Evolutionary conservation across 1,140 invertebrate species (phyloP).

Genomic region (Eumaeus atala): DNA sequence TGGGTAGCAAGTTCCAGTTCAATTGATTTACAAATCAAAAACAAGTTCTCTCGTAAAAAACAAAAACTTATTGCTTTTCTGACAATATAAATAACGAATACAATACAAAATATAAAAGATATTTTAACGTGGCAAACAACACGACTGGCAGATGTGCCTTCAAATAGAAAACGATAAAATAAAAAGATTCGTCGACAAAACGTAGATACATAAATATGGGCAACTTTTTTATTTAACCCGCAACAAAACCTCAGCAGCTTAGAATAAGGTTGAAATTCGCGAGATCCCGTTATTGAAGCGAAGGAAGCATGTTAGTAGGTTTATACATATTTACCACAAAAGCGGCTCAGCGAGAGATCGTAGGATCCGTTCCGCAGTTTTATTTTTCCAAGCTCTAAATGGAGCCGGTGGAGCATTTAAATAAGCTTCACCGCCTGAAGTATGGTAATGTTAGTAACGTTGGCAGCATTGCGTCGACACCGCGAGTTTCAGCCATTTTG

Average conservation of each 20-base stretch:
- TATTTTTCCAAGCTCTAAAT: conserved; percentile 74
- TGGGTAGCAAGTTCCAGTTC: not conserved
- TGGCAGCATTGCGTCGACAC: conserved; percentile 37
- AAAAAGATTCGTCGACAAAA: conserved; percentile 70
- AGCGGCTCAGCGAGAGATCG: conserved; percentile 69
- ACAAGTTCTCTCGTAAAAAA: not conserved
- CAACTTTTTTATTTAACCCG: conserved; percentile 31
- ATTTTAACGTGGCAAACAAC: conserved; percentile 55
- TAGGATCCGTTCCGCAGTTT: conserved; percentile 67
- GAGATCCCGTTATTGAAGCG: not conserved
- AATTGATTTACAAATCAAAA: not conserved
- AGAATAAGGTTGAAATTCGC: conserved; percentile 40
- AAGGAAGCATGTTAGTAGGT: conserved; percentile 40
- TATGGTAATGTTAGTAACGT: conserved; percentile 72
- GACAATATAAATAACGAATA: conserved; percentile 1
- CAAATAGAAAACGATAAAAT: conserved; percentile 71
- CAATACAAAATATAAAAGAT: conserved; percentile 38
- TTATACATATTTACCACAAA: conserved; percentile 74
- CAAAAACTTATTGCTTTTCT: conserved; percentile 1
- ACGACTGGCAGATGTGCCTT: conserved; percentile 63
- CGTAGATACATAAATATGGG: conserved; percentile 60
- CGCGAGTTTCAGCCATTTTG: conserved; percentile 52
- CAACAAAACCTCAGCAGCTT: not conserved
- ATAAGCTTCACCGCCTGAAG: conserved; percentile 68
- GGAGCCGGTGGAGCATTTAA: conserved; percentile 74